These are phyloP conservation scores for Etheostoma spectabile DNA, from an alignment of 2,113 vertebrate genomes.

Conservation along the genomic window DNA sequence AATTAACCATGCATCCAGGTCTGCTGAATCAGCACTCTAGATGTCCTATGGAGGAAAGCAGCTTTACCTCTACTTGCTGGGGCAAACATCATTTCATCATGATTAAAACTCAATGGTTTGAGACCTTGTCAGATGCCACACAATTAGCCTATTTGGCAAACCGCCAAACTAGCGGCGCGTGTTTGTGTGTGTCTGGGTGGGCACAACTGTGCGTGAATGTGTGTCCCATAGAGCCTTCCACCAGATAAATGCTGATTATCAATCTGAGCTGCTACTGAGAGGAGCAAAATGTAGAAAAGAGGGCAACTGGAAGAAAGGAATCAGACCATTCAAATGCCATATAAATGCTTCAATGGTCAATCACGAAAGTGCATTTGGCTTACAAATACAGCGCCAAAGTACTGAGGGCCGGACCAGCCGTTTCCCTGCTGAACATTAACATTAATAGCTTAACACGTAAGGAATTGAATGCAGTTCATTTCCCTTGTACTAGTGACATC, in stretches of 20 bases:
- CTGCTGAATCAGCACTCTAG: slow-evolving; percentile 62
- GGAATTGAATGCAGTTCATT: slow-evolving; percentile 16
- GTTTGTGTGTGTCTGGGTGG: slow-evolving; percentile 16
- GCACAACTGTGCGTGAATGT: slow-evolving; percentile 18
- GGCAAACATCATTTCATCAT: slow-evolving; percentile 72
- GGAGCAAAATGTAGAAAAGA: background rate
- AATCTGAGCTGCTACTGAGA: slow-evolving; percentile 36
- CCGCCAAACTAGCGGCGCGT: slow-evolving; percentile 56
- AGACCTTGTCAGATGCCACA: slow-evolving; percentile 74
- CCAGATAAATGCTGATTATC: slow-evolving; percentile 59
- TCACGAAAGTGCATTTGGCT: background rate
- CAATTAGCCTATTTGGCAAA: slow-evolving; percentile 75
- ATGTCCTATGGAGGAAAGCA: slow-evolving; percentile 37
- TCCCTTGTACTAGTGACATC: slow-evolving; percentile 20
- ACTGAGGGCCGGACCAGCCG: slow-evolving; percentile 44
- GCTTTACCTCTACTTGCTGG: slow-evolving; percentile 30
- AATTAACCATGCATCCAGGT: slow-evolving; percentile 50
- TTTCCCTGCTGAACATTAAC: slow-evolving; percentile 24
- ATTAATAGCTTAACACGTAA: slow-evolving; percentile 42
- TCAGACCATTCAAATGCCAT: background rate
- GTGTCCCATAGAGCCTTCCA: slow-evolving; percentile 31
- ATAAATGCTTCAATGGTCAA: background rate
- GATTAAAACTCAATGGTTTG: slow-evolving; percentile 72
- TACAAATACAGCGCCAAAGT: slow-evolving; percentile 11
- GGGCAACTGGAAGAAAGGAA: background rate